phyloP scores from a whole-genome alignment of 2,113 vertebrate genomes.

The Megaceryle torquata region DNA sequence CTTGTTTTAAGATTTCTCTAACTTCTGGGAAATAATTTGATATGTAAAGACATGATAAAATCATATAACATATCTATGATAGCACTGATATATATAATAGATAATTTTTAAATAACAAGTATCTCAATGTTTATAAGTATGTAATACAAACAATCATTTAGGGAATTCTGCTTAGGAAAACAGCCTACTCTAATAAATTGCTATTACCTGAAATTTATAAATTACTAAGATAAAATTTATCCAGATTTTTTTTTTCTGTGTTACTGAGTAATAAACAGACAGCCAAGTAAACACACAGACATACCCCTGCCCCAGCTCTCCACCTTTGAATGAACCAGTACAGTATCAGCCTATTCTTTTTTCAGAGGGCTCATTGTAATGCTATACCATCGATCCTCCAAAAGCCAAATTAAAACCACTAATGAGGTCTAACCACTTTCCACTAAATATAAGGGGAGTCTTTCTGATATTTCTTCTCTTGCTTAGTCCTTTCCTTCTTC shows the following conservation, averaged over 20 bases:
- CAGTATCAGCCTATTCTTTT: not conserved
- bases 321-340: not conserved
- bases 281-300: not conserved
- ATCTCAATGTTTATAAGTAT: not conserved
- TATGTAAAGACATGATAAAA: not conserved
- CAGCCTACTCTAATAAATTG: not conserved
- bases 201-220: not conserved
- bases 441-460: not conserved
- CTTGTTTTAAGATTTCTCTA: not conserved
- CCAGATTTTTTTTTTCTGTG: not conserved
- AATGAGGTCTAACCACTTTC: not conserved
- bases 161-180: not conserved
- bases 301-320: accelerated
- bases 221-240: not conserved
- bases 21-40: not conserved
- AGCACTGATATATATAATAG: not conserved
- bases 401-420: not conserved
- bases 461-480: not conserved
- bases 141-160: not conserved
- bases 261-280: not conserved
- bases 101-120: not conserved
- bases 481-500: not conserved
- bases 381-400: not conserved
- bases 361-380: not conserved
- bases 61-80: not conserved